phyloP scores from a whole-genome alignment of 2,797 vertebrate species.

The Myotis findleyi region DNA sequence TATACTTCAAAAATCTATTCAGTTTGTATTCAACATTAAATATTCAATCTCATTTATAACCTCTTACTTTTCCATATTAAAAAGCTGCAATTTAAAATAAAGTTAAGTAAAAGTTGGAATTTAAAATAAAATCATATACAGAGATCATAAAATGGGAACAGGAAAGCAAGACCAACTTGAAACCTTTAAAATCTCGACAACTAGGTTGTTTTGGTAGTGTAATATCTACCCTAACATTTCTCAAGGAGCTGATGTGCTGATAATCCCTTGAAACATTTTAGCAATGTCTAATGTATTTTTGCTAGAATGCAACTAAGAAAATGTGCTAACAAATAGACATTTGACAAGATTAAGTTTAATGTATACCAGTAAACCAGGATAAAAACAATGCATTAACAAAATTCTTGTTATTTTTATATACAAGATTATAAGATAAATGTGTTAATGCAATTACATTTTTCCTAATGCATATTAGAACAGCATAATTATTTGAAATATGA shows the following conservation, averaged over 20 bases:
- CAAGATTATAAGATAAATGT: background rate
- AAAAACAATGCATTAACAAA: slow-evolving; percentile 20
- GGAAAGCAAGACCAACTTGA: background rate
- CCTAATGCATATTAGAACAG: background rate
- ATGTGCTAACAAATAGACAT: background rate
- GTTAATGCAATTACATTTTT: slow-evolving; percentile 3
- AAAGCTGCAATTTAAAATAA: background rate
- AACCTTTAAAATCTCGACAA: background rate
- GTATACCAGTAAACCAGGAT: background rate
- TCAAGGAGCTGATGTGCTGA: slow-evolving; percentile 29
- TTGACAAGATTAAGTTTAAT: background rate
- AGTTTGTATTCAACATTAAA: background rate
- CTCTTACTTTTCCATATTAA: slow-evolving; percentile 13
- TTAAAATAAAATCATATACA: background rate
- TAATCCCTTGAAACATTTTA: background rate
- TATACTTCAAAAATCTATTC: background rate
- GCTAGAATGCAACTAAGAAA: slow-evolving; percentile 43
- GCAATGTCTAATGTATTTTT: background rate
- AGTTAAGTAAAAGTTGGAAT: background rate
- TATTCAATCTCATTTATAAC: background rate
- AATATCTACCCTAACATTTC: background rate
- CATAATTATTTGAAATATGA: background rate
- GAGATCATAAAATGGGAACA: background rate
- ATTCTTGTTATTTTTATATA: background rate
- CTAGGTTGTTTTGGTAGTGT: background rate